Percentiles rank a stretch among this genome's conserved stretches.
phyloP scores from a whole-genome alignment of 64 coral and sea anemone genomes.

The Stichodactyla helianthus region DNA sequence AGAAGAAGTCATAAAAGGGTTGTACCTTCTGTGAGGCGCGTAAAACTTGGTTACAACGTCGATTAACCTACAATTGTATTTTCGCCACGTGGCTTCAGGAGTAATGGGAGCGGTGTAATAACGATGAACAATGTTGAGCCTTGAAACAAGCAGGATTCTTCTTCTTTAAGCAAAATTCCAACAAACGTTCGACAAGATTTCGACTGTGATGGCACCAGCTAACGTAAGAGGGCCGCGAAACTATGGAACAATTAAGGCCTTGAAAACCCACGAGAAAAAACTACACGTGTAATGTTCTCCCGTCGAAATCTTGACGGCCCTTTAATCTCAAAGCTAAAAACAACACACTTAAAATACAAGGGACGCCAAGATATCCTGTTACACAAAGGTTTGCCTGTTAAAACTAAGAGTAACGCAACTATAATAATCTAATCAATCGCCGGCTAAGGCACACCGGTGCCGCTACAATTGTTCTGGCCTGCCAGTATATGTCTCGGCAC shows the following conservation, averaged over 20 bases:
- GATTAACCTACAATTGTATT: too few relatives aligned
- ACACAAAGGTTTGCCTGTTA: neutral
- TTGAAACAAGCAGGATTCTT: too few relatives aligned
- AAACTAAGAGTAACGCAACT: too few relatives aligned
- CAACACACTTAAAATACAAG: neutral
- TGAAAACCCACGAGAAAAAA: slow-evolving; percentile 8
- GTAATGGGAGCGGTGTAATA: too few relatives aligned
- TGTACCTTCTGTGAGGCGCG: too few relatives aligned
- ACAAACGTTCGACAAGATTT: neutral
- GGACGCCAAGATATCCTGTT: neutral
- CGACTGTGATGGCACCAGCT: slow-evolving; percentile 11
- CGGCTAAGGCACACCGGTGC: neutral
- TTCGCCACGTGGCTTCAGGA: too few relatives aligned
- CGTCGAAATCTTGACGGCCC: slow-evolving; percentile 12
- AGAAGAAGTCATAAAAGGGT: too few relatives aligned
- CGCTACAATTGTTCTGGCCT: neutral
- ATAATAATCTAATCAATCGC: neutral
- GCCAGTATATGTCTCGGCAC: too few relatives aligned
- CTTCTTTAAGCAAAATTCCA: too few relatives aligned
- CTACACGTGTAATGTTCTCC: neutral
- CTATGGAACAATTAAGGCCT: neutral
- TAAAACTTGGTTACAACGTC: too few relatives aligned
- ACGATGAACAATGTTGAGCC: too few relatives aligned
- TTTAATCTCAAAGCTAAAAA: neutral
- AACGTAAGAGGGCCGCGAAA: slow-evolving; percentile 3